Evolutionary conservation across 2,797 vertebrate species (phyloP), one percentile per base, ranked within the genome.

Genomic region (Lophotriccus pileatus): DNA sequence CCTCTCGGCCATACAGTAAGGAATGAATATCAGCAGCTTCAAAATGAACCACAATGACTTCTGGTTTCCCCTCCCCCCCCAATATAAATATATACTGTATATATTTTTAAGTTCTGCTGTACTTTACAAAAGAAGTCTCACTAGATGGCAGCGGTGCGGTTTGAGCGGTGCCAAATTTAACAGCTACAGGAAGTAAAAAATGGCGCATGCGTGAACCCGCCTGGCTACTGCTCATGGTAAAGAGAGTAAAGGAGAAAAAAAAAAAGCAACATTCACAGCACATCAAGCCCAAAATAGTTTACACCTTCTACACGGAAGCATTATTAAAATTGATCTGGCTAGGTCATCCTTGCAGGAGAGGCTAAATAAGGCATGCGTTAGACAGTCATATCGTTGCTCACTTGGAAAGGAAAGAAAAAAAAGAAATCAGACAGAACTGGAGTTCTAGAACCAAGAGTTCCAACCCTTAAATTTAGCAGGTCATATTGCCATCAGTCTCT

Each of bases 341-440:
- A 98, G 97, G 98, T 98, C 98, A 98, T 97, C 98, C 97, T 98
- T 98, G 97, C 91, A 96, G 97, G 96, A 98, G 97, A 99, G 98
- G 98, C 98, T 99, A 98, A 98, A 99, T 99, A 99, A 99, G 99
- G 99, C 99, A 99, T 99, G 99, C 99, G 98, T 99, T 98, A 99
- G 98, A 99, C 98, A 98, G 98, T 99, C 98, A 96, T 98, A 97
- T 97, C 93, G 97, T 76, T 97, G 98, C 98, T 98, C 97, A 97
- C 97, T 98, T 97, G 95, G 95, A 96, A 97, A 96, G 90, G 84
- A 97, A 77, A 81, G 22, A n/a, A 79, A 87, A 58, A 66, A 82
- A 64, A 47, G 62, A 84, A 93, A 87, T 80, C 95, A 89, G 93
- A 95, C 93, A 95, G 94, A 97, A 97, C 95, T 94, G 96, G 94